Percentiles rank a stretch among this genome's conserved stretches.
Conservation (phyloP, 2,888 invertebrate species). For the Limnephilus lunatus region DNA sequence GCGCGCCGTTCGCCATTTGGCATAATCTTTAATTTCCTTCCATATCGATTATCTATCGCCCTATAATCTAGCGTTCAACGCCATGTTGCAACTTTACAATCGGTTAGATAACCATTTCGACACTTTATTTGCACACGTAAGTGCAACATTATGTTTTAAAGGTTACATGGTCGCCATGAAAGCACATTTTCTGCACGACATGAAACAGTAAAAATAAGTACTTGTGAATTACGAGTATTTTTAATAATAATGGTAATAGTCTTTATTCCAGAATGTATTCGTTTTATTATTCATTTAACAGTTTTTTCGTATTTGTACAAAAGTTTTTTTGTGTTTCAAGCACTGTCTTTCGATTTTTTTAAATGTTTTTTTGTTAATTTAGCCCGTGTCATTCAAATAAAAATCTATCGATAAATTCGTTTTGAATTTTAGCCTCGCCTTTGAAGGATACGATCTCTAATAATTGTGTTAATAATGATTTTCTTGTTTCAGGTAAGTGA, state of each 20-base stretch:
- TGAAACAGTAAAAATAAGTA: too few species aligned
- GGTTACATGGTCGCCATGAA: neutral
- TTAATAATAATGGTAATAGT: too few species aligned
- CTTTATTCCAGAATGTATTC: neutral
- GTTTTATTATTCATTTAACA: neutral
- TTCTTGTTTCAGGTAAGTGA: slow-evolving; percentile 23
- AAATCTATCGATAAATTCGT: neutral
- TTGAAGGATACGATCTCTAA: neutral
- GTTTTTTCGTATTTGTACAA: neutral
- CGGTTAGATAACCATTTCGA: neutral
- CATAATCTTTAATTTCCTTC: neutral
- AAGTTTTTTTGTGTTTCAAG: neutral
- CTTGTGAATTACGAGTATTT: neutral
- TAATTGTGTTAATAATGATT: neutral
- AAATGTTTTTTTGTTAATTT: too few species aligned
- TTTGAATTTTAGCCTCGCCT: neutral
- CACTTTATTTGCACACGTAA: slow-evolving; percentile 19
- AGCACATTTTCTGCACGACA: neutral
- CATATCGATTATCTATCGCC: slow-evolving; percentile 21
- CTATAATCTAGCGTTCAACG: neutral
- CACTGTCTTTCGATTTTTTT: neutral
- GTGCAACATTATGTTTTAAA: slow-evolving; percentile 21
- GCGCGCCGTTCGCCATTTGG: neutral
- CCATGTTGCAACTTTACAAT: neutral
- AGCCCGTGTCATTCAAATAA: neutral